Conservation (phyloP, 2,797 vertebrate genomes). For the Argyrosomus regius region DNA sequence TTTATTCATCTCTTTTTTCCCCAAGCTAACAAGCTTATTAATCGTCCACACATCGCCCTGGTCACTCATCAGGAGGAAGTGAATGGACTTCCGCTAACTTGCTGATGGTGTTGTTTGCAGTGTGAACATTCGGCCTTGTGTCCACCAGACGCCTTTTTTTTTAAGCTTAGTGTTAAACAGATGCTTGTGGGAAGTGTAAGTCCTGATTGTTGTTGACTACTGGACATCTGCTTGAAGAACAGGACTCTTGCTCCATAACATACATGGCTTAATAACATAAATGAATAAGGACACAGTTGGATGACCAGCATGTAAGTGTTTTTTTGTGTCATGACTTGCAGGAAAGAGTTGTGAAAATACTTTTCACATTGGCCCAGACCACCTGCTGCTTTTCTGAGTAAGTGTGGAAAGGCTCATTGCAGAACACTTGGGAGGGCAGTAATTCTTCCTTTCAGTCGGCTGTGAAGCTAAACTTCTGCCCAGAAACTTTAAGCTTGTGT, state of each 20-base stretch:
- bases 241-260: conserved; percentile 5
- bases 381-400: conserved; percentile 68
- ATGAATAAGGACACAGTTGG: conserved; percentile 51
- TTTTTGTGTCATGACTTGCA: conserved; percentile 49
- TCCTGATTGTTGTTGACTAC: conserved; percentile 23
- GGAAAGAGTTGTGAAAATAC: conserved; percentile 62
- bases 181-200: conserved; percentile 60
- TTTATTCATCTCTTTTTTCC: background rate
- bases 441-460: conserved; percentile 57
- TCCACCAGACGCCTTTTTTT: conserved; percentile 32
- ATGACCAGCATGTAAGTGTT: conserved; percentile 43
- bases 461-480: conserved; percentile 40
- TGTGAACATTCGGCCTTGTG: conserved; percentile 36
- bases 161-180: conserved; percentile 41
- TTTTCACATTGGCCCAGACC: conserved; percentile 48
- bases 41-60: conserved; percentile 6
- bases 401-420: conserved; percentile 72
- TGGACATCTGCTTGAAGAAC: conserved; percentile 22
- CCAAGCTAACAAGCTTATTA: background rate
- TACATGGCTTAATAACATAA: conserved; percentile 10
- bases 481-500: conserved; percentile 38
- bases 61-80: conserved; percentile 42
- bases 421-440: conserved; percentile 66
- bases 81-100: conserved; percentile 40
- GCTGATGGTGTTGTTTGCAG: conserved; percentile 55